Conservation (phyloP, 2,113 vertebrate species). For the Butastur rufipennis region DNA sequence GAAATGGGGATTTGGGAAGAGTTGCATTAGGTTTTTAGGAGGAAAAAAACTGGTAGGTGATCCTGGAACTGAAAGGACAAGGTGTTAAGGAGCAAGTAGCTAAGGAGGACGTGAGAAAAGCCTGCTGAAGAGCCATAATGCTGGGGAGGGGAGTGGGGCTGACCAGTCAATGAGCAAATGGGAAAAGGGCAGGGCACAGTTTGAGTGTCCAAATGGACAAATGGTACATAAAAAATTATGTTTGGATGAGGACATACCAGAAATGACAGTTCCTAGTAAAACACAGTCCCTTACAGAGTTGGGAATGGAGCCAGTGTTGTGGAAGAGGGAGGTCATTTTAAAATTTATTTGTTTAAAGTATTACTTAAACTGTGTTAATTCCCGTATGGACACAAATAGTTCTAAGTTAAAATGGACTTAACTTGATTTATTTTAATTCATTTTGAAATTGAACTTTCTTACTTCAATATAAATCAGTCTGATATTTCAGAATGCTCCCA, state of each 20-base stretch:
- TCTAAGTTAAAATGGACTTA: not conserved
- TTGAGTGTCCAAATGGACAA: not conserved
- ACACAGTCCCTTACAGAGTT: not conserved
- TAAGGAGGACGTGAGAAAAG: not conserved
- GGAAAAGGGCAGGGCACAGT: not conserved
- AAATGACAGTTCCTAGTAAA: not conserved
- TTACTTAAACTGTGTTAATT: not conserved
- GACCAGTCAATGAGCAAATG: not conserved
- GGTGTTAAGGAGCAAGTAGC: not conserved
- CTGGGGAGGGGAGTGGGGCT: not conserved
- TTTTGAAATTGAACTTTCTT: not conserved
- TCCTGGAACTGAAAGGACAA: not conserved
- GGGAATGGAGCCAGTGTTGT: not conserved
- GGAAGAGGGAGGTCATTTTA: not conserved
- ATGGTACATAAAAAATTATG: not conserved
- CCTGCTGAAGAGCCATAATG: rapidly evolving
- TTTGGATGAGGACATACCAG: not conserved
- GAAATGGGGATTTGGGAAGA: not conserved
- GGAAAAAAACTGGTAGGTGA: not conserved
- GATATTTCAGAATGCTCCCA: not conserved
- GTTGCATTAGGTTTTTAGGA: not conserved
- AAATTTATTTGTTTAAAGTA: not conserved
- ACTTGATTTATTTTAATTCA: not conserved
- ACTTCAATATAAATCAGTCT: not conserved
- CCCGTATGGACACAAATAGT: not conserved